Percentiles rank a stretch among this genome's conserved stretches.
Evolutionary conservation across 2,888 invertebrate species (phyloP).

Genomic region (Linyphia triangularis): DNA sequence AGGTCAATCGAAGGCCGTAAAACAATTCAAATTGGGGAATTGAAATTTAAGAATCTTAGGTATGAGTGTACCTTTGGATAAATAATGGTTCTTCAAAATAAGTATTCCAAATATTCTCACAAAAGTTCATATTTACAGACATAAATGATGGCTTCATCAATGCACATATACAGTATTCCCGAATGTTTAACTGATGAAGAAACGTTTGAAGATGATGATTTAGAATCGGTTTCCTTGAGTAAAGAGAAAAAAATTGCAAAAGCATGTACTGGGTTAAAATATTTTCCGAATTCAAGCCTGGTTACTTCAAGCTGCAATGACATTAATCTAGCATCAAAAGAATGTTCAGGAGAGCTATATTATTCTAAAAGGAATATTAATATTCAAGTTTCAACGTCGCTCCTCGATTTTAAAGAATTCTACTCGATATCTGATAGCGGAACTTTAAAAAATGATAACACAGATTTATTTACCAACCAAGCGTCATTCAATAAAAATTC

Average conservation of each 20-base stretch:
- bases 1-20: too few species aligned
- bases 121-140: too few species aligned
- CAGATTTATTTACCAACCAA: slow-evolving; percentile 2
- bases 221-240: neutral
- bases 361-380: neutral
- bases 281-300: neutral
- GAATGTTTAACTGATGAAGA: slow-evolving; percentile 51
- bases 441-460: slow-evolving; percentile 30
- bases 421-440: slow-evolving; percentile 7
- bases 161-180: slow-evolving; percentile 49
- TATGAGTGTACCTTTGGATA: too few species aligned
- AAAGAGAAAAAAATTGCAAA: neutral
- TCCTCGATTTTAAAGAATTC: slow-evolving; percentile 21
- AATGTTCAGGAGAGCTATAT: neutral
- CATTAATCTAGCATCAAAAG: neutral
- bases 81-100: too few species aligned
- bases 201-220: slow-evolving; percentile 7
- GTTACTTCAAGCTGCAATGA: neutral
- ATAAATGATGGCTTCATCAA: slow-evolving; percentile 23
- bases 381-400: slow-evolving; percentile 26
- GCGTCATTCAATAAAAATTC: slow-evolving; percentile 20
- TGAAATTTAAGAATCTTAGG: too few species aligned
- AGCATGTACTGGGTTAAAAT: neutral
- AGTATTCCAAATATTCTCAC: too few species aligned
- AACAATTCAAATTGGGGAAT: too few species aligned